Conservation (phyloP, 1,140 invertebrate genomes). For the Aphelinus atriplicis region DNA sequence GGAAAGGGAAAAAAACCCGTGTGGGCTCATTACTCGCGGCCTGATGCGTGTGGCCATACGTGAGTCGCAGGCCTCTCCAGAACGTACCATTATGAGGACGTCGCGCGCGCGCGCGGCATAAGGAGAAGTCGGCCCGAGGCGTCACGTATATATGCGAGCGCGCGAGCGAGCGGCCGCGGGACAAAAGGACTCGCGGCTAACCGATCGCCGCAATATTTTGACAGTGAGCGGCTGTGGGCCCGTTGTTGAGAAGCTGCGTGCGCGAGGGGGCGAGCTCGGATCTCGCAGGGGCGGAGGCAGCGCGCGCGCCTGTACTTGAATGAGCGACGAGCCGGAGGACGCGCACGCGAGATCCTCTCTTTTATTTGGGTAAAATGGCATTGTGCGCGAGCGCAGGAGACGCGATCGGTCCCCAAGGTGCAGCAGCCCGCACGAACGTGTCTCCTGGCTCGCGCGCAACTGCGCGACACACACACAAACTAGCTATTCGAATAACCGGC, state of each 20-base stretch:
- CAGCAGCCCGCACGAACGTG: not conserved
- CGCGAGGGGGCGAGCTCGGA: not conserved
- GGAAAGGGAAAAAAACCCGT: no score
- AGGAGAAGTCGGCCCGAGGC: constrained; percentile 58
- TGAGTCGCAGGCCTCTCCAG: no score
- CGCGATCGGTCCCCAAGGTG: constrained; percentile 51
- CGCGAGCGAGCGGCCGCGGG: constrained; percentile 45
- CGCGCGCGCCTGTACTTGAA: constrained; percentile 18
- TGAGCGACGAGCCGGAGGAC: constrained; percentile 35
- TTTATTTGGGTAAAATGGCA: constrained; percentile 33
- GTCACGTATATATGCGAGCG: constrained; percentile 38
- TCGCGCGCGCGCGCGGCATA: no score
- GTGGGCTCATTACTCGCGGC: no score
- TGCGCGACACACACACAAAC: constrained; percentile 37
- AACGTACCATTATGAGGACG: no score
- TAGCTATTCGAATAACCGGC: constrained; percentile 27
- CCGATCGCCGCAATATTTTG: constrained; percentile 66
- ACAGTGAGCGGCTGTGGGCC: constrained; percentile 56
- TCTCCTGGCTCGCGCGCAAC: constrained; percentile 40
- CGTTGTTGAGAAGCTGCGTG: not conserved
- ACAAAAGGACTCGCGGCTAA: constrained; percentile 40
- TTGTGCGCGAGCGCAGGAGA: constrained; percentile 56
- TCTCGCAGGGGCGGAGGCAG: no score
- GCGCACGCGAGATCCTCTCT: constrained; percentile 37
- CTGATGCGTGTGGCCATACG: no score